Conservation (phyloP, 2,888 invertebrate species). For the Cerastis rubricosa region DNA sequence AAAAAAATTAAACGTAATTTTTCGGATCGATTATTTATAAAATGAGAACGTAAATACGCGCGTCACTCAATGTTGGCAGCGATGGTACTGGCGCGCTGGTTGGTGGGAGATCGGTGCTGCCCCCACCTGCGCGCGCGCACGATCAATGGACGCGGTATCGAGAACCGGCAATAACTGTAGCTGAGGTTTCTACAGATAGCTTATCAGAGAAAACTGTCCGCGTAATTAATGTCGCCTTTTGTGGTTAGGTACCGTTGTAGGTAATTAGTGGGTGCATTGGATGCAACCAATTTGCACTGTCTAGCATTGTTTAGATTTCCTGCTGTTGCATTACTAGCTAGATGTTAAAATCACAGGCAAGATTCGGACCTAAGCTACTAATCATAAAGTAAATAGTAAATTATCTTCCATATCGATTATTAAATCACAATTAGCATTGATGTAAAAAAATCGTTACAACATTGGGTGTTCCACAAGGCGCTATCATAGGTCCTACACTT, state of each 20-base stretch:
- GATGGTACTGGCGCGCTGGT: slow-evolving; percentile 80
- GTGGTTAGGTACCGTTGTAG: slow-evolving; percentile 61
- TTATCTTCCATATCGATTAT: background rate
- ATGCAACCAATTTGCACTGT: slow-evolving; percentile 37
- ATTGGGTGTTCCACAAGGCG: background rate
- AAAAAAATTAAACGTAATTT: slow-evolving; percentile 67
- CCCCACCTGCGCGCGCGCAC: slow-evolving; percentile 80
- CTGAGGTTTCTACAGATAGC: slow-evolving; percentile 82
- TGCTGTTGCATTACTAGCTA: background rate
- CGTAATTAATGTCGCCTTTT: slow-evolving; percentile 62
- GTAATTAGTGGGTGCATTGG: slow-evolving; percentile 41
- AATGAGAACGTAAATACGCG: slow-evolving; percentile 74
- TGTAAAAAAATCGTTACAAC: background rate
- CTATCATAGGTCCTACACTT: background rate
- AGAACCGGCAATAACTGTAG: slow-evolving; percentile 70
- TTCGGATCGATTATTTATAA: slow-evolving; percentile 70
- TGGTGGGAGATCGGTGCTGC: slow-evolving; percentile 77
- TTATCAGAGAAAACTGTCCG: slow-evolving; percentile 76
- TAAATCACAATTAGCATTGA: background rate
- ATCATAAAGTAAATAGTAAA: too few species aligned
- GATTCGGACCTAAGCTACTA: too few species aligned
- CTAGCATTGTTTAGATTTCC: slow-evolving; percentile 7
- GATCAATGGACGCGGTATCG: slow-evolving; percentile 76
- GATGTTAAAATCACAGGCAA: too few species aligned
- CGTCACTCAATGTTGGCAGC: slow-evolving; percentile 75